Evolutionary conservation across 2,797 vertebrate species (phyloP).

Genomic region (Phalanger gymnotis): DNA sequence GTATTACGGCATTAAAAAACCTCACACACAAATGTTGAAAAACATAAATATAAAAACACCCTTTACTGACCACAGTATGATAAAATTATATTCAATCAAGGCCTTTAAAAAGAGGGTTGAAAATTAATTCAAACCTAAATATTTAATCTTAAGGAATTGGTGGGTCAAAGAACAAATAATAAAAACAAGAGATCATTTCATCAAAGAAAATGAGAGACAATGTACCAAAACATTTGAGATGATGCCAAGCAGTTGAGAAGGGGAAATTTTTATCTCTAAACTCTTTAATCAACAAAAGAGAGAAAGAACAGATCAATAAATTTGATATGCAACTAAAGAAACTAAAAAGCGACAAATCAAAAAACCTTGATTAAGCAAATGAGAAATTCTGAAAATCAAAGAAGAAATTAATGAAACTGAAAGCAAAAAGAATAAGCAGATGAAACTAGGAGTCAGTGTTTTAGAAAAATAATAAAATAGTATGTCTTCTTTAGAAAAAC

Average conservation of each 20-base stretch:
- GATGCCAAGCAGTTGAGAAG: background rate
- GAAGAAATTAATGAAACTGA: background rate
- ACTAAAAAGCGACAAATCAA: background rate
- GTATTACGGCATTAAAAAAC: no score
- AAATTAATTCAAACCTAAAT: background rate
- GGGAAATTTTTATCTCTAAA: background rate
- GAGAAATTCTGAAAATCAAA: background rate
- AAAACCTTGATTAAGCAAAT: background rate
- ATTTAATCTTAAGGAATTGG: background rate
- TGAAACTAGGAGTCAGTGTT: background rate
- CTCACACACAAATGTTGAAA: no score
- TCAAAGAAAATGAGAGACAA: background rate
- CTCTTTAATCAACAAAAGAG: background rate
- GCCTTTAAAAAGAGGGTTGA: background rate
- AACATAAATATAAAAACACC: no score
- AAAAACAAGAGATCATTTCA: background rate
- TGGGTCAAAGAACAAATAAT: background rate
- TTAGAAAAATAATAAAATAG: background rate
- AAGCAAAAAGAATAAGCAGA: background rate
- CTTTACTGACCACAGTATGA: no score
- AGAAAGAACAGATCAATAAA: background rate
- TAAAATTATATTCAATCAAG: no score
- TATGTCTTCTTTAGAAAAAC: background rate
- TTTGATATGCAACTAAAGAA: background rate
- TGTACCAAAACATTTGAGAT: background rate